Evolutionary conservation across 2,888 invertebrate genomes (phyloP), one percentile per base, ranked within the genome.

Genomic region (Timema cristinae): DNA sequence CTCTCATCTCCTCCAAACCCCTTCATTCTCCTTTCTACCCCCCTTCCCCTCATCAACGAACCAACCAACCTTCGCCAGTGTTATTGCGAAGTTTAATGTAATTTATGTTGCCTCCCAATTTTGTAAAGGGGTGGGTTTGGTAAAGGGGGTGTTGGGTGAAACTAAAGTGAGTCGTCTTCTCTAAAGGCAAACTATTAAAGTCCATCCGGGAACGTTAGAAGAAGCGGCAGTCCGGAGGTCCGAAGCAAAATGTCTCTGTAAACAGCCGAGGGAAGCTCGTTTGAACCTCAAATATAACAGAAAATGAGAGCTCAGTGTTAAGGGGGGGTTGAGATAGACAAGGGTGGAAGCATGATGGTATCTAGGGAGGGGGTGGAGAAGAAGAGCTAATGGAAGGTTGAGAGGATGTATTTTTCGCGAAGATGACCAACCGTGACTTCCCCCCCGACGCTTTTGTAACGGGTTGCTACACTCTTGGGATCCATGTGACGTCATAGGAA

Each of bases 61-160:
- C 32, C 32, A 32, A 2, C 32, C 32, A 32, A 32, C 32, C 32
- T 9, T 10, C 63, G 63, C 63, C 16, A 63, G 63, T 63, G 63
- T 63, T 63, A 63, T 63, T 63, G 63, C 63, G 63, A 63, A 63
- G 63, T 63, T 63, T 63, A 63, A 63, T 63, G 63, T 48, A 63
- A 63, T 63, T 63, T 63, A 63, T 48, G 63, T 13, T 63, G 63
- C 63, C 63, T 63, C 63, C 63, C 32, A 63, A 63, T 63, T 63
- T 32, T 32, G 32, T 1, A 32, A 32, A 32, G 32, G 32, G 32
- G 32, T 32, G 32, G 32, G 1, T 32, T 32, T 32, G 32, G 32
- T 4, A 32, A 32, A 32, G 32, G 32, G 32, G 32, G 32, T 32
- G 32, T 32, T 32, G 32, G 32, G 32, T 32, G 32, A 32, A 32